Percentiles rank a stretch among this genome's conserved stretches.
Evolutionary conservation across 2,113 vertebrate genomes (phyloP).

Genomic region (Chaetorhynchus papuensis): DNA sequence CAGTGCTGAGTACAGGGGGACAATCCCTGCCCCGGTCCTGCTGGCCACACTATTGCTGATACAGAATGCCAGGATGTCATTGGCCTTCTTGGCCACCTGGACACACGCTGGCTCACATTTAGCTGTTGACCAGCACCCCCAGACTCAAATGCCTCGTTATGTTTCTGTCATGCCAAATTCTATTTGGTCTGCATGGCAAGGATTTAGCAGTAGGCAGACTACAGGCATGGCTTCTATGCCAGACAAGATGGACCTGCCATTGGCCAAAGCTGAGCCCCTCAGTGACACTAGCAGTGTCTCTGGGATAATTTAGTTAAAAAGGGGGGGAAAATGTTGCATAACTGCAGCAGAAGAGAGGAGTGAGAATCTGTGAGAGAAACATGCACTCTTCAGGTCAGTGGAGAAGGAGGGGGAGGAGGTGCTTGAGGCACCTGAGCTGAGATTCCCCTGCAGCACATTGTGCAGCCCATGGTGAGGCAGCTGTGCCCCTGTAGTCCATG

Average conservation of each 20-base stretch:
- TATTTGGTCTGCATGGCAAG: background rate
- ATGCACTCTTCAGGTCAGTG: background rate
- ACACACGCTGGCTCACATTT: background rate
- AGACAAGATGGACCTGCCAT: background rate
- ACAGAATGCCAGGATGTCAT: background rate
- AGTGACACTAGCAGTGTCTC: background rate
- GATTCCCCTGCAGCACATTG: background rate
- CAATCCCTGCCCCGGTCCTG: background rate
- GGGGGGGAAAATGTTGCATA: fast-evolving
- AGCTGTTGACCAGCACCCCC: background rate
- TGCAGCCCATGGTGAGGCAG: background rate
- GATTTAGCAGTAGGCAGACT: background rate
- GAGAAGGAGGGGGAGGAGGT: background rate
- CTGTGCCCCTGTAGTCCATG: background rate
- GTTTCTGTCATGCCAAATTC: background rate
- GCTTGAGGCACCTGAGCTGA: background rate
- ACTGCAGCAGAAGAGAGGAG: background rate
- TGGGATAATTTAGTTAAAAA: background rate
- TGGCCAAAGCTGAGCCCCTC: background rate
- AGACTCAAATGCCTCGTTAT: background rate
- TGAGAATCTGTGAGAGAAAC: background rate
- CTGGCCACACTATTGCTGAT: background rate
- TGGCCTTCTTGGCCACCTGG: background rate
- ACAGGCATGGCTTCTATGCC: background rate
- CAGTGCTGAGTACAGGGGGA: background rate